phyloP scores from a whole-genome alignment of 30 jellyfish, hydroid and myxozoan genomes.

The Cassiopea xamachana region DNA sequence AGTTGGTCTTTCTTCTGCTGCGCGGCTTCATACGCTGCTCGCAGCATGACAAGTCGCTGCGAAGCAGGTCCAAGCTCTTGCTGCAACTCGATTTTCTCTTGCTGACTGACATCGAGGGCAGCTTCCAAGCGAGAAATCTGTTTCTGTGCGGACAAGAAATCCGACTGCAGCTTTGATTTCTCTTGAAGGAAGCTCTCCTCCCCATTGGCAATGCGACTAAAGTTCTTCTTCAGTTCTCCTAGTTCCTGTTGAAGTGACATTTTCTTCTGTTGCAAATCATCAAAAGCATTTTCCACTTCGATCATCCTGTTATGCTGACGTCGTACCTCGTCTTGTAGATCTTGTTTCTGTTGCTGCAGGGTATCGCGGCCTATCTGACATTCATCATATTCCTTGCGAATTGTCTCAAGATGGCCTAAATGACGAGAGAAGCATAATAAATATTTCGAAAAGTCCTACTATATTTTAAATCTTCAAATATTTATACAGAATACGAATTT shows the following conservation, averaged over 20 bases:
- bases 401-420: constrained; percentile 70
- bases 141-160: constrained; percentile 92
- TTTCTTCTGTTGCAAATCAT: constrained; percentile 90
- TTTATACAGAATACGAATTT: too few species aligned
- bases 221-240: constrained; percentile 86
- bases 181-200: constrained; percentile 92
- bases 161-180: constrained; percentile 93
- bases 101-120: constrained; percentile 97
- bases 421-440: not conserved
- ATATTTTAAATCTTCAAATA: too few species aligned
- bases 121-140: constrained; percentile 99
- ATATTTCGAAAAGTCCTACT: not conserved
- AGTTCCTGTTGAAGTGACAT: constrained; percentile 85
- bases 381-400: constrained; percentile 75
- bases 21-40: constrained; percentile 99
- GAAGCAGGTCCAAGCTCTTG: constrained; percentile 99
- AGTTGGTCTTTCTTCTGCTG: constrained; percentile 97
- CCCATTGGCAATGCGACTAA: constrained; percentile 91
- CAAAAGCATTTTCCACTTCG: constrained; percentile 91
- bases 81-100: constrained; percentile 96
- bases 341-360: constrained; percentile 92
- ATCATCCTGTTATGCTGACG: constrained; percentile 89
- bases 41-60: constrained; percentile 91
- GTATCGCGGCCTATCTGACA: constrained; percentile 92
- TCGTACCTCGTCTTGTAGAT: constrained; percentile 86